phyloP scores from a whole-genome alignment of 2,797 vertebrate genomes.

The Hybognathus amarus region DNA sequence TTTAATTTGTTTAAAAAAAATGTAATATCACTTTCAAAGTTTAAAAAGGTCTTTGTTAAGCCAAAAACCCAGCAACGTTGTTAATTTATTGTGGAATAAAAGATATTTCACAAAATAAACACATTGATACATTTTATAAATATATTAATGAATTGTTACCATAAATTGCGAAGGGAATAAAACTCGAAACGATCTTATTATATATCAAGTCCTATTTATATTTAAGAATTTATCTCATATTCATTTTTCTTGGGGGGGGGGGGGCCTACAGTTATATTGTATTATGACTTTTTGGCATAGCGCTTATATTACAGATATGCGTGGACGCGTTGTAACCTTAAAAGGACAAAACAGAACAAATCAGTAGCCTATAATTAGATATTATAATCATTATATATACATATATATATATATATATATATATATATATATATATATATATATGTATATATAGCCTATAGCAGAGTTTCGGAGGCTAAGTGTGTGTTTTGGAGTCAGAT shows the following conservation, averaged over 20 bases:
- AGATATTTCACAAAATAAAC: background rate
- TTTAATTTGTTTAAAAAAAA: background rate
- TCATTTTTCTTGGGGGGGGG: too few species aligned
- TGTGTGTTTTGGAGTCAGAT: slow-evolving; percentile 9
- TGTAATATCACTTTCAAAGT: background rate
- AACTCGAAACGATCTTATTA: background rate
- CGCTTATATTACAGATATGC: background rate
- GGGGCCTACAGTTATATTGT: too few species aligned
- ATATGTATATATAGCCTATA: too few species aligned
- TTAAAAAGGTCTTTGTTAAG: background rate
- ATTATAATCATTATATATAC: too few species aligned
- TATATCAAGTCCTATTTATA: too few species aligned
- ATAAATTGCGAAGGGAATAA: background rate
- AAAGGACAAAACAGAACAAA: too few species aligned
- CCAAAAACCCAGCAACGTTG: background rate
- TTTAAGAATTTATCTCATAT: background rate
- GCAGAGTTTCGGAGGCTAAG: background rate
- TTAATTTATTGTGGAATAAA: background rate
- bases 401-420: too few species aligned
- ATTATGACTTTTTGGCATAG: background rate
- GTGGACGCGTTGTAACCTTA: background rate
- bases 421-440: too few species aligned
- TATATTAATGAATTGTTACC: background rate
- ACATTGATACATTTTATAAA: background rate
- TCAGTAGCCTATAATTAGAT: too few species aligned